Base-by-base conservation (phyloP, 2,797 vertebrate species). In the Sebastes cheni region DNA sequence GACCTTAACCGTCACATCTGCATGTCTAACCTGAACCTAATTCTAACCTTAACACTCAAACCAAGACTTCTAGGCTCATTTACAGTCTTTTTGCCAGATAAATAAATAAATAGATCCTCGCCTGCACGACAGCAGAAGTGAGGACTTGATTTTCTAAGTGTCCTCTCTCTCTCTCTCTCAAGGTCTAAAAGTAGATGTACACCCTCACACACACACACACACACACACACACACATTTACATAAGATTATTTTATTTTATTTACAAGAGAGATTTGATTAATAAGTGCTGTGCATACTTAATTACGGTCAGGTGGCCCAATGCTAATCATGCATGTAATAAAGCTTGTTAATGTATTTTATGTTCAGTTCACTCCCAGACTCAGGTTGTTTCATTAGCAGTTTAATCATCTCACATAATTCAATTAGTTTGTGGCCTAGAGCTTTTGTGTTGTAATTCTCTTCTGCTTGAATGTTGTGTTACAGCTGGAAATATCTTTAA, bases 261-360 rank as follows among this genome's bases (percentile, higher is more conserved):
- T 72, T 77, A 32, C 36, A 61, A 64, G 69, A 73, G 61, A 67
- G n/a, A 27, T 16, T 52, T 72, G 58, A 89, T 81, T 75, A 75
- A 66, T 82, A 22, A 60, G 30, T 81, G 80, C 58, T 80, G 81
- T 72, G 76, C 27, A 80, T 75, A 65, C 23, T 68, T 82, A 74
- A 85, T 86, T 68, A 79, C 71, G 30, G 65, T 39, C 50, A 76
- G 64, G 12, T 29, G 62, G 61, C 55, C 39, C 64, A 22, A 36
- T 83, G 56, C 29, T 75, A 87, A 91, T 91, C 75, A 77, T 34
- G 20, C 27, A 80, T 75, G 74, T 78, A 70, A 46, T 81, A 42
- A 69, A 76, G 67, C 79, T 73, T 73, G 76, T 77, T 83, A 69
- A 75, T 27, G 29, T 91, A 91, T 90, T 94, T 83, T 89, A 90